phyloP scores from a whole-genome alignment of 2,797 vertebrate species.

The Sitta carolinensis region DNA sequence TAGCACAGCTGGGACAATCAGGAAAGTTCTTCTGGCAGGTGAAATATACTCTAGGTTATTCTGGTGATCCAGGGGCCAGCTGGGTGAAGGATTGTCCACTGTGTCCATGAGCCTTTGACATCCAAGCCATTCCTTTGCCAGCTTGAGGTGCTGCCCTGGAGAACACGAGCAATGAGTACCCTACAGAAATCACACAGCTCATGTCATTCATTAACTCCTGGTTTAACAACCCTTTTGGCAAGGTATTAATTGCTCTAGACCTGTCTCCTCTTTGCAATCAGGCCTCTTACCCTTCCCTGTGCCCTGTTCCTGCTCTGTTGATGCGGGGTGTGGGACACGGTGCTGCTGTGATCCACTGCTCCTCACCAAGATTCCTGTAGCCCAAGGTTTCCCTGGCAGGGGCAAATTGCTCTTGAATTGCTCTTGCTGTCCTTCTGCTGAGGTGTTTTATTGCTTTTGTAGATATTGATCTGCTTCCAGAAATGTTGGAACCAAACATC shows the following conservation, averaged over 20 bases:
- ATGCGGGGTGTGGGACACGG: background rate
- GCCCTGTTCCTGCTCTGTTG: background rate
- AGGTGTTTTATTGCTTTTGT: slow-evolving; percentile 12
- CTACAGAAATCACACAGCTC: background rate
- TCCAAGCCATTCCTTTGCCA: background rate
- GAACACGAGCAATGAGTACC: accelerated
- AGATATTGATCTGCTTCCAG: slow-evolving; percentile 15
- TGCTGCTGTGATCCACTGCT: background rate
- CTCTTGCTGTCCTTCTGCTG: background rate
- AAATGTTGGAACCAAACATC: background rate
- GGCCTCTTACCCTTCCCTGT: background rate
- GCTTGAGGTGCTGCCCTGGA: background rate
- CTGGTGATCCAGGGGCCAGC: background rate
- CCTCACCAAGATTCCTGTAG: background rate
- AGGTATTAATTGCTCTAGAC: background rate
- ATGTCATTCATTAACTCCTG: background rate
- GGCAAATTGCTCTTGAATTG: background rate
- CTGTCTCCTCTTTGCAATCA: background rate
- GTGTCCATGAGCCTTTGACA: background rate
- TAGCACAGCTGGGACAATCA: background rate
- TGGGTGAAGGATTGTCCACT: background rate
- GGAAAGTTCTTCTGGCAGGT: background rate
- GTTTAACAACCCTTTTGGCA: background rate
- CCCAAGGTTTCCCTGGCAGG: background rate
- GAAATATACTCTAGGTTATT: background rate